A percentile compares a stretch with the other conserved stretches of the same genome.
phyloP scores from a whole-genome alignment of 2,888 invertebrate species.

The Chorisops tibialis region DNA sequence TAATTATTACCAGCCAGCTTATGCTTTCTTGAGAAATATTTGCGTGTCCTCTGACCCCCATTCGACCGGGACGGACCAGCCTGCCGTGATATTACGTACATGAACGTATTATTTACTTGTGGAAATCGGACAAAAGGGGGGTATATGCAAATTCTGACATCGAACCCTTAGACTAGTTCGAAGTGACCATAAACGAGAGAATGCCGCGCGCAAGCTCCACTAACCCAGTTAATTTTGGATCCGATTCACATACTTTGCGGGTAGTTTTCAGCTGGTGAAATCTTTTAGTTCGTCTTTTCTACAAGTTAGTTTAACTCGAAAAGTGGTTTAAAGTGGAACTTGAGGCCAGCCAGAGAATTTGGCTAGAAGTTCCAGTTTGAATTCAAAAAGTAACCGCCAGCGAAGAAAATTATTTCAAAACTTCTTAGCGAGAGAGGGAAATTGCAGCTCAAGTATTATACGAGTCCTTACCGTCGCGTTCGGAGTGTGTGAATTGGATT shows the following conservation, averaged over 20 bases:
- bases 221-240: constrained; percentile 14
- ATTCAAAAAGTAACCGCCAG: no score
- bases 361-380: no score
- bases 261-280: no score
- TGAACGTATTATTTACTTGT: no score
- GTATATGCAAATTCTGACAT: constrained; percentile 22
- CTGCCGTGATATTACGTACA: no score
- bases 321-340: no score
- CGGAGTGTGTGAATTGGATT: background rate
- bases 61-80: background rate
- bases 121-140: background rate
- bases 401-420: background rate
- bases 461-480: background rate
- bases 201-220: constrained; percentile 19
- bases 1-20: no score
- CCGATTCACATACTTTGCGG: no score
- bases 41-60: constrained; percentile 8
- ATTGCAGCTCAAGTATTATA: background rate
- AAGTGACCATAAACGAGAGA: background rate
- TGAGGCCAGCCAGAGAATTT: no score
- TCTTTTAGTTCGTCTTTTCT: no score
- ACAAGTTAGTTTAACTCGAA: no score
- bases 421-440: background rate
- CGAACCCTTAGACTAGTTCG: background rate
- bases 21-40: background rate